Conservation (phyloP, 37 sponge, comb jelly and placozoan genomes). For the Theonella swinhoei region DNA sequence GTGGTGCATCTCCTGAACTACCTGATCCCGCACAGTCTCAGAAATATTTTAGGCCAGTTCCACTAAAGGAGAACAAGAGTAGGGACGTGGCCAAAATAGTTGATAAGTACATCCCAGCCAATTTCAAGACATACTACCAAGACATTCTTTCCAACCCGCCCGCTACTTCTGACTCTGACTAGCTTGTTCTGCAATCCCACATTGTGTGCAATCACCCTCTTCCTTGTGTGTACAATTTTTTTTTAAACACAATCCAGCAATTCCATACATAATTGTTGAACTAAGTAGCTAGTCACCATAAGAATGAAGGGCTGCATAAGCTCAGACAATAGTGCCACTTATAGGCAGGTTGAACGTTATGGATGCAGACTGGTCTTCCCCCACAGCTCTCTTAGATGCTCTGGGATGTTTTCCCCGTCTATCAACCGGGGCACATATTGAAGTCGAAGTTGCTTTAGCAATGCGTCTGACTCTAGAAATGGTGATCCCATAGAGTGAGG, state of each 20-base stretch:
- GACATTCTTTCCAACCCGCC: neutral
- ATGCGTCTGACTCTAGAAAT: neutral
- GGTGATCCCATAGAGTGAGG: neutral
- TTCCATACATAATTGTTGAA: too few species aligned
- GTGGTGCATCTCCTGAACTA: neutral
- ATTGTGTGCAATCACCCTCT: too few species aligned
- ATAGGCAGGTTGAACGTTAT: too few species aligned
- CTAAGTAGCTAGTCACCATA: too few species aligned
- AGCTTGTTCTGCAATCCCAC: neutral
- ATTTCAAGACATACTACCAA: neutral
- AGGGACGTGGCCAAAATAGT: neutral
- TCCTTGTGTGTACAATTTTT: too few species aligned
- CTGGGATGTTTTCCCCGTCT: neutral
- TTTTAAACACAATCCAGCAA: too few species aligned
- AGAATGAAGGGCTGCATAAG: too few species aligned
- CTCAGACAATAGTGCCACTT: too few species aligned
- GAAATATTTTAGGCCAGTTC: neutral
- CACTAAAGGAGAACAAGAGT: neutral
- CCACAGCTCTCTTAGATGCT: too few species aligned
- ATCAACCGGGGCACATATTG: neutral
- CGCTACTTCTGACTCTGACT: too few species aligned
- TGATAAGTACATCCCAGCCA: neutral
- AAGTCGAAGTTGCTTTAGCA: neutral
- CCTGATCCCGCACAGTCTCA: neutral
- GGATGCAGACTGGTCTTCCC: too few species aligned